These are phyloP conservation scores for Globodera rostochiensis DNA, from an alignment of 1,140 invertebrate species.

Conservation along the genomic window DNA sequence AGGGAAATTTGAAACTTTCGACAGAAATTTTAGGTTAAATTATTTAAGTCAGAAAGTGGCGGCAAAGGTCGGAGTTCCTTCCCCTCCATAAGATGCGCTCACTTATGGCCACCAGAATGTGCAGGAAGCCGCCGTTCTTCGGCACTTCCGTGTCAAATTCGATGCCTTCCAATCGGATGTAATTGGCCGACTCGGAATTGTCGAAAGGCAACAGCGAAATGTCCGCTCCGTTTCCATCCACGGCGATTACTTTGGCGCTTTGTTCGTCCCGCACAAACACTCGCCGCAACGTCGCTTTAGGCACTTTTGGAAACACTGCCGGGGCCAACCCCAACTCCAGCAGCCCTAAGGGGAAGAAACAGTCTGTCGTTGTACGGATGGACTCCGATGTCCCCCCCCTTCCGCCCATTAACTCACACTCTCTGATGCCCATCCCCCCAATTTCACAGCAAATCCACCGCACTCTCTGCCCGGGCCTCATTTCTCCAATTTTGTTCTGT, in stretches of 20 bases:
- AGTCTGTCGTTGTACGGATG: background rate
- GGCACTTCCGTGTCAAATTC: conserved; percentile 1
- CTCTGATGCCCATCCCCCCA: background rate
- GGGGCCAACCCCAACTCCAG: background rate
- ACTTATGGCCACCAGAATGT: conserved; percentile 8
- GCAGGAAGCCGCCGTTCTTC: background rate
- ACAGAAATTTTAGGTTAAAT: background rate
- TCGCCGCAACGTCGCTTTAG: background rate
- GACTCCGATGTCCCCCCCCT: background rate
- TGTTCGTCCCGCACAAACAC: conserved; percentile 2
- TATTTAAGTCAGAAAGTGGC: too few relatives aligned
- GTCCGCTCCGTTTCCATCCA: conserved; percentile 2
- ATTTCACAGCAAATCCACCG: conserved; percentile 11
- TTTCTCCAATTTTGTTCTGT: background rate
- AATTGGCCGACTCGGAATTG: background rate
- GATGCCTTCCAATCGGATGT: conserved; percentile 6
- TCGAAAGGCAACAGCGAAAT: background rate
- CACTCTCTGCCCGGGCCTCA: background rate
- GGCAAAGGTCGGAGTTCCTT: too few relatives aligned
- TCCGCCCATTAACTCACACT: background rate
- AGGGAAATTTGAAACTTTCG: too few relatives aligned
- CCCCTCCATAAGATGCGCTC: background rate
- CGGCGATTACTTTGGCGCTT: background rate
- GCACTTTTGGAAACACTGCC: conserved; percentile 8
- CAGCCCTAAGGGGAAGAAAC: background rate